A percentile compares a stretch with the other conserved stretches of the same genome.
phyloP scores from a whole-genome alignment of 2,113 vertebrate species.

The Machaerirhynchus nigripectus region DNA sequence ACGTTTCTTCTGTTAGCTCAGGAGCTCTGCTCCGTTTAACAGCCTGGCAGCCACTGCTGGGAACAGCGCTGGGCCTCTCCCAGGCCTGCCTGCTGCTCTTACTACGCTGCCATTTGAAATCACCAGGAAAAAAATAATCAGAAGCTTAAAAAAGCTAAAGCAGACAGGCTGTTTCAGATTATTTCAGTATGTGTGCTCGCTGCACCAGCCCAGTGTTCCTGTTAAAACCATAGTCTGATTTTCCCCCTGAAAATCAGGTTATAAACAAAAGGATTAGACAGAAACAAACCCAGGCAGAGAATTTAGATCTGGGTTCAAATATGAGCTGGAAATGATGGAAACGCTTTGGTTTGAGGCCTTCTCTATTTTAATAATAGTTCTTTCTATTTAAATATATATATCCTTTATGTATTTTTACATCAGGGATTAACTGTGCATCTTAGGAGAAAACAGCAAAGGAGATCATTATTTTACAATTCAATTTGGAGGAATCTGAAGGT shows the following conservation, averaged over 20 bases:
- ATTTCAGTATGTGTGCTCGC: conserved; percentile 14
- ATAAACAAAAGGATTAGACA: conserved; percentile 25
- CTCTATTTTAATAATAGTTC: neutral
- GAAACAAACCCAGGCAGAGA: neutral
- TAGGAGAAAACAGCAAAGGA: neutral
- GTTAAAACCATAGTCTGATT: conserved; percentile 28
- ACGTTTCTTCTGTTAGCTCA: neutral
- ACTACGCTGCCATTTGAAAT: neutral
- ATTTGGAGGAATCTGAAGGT: neutral
- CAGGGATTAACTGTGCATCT: neutral
- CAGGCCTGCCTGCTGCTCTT: neutral
- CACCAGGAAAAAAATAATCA: conserved; percentile 15
- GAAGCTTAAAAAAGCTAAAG: conserved; percentile 49
- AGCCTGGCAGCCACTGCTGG: neutral
- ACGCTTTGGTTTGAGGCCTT: neutral
- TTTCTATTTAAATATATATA: neutral
- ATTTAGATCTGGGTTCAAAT: neutral
- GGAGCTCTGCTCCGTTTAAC: neutral
- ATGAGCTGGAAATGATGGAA: neutral
- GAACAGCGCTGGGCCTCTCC: neutral
- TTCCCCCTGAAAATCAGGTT: conserved; percentile 29
- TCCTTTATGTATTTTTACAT: neutral
- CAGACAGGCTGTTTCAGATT: conserved; percentile 55
- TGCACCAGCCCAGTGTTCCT: conserved; percentile 3
- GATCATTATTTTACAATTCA: conserved; percentile 14